Evolutionary conservation across 2,113 vertebrate genomes (phyloP).

Genomic region (Seriola quinqueradiata): DNA sequence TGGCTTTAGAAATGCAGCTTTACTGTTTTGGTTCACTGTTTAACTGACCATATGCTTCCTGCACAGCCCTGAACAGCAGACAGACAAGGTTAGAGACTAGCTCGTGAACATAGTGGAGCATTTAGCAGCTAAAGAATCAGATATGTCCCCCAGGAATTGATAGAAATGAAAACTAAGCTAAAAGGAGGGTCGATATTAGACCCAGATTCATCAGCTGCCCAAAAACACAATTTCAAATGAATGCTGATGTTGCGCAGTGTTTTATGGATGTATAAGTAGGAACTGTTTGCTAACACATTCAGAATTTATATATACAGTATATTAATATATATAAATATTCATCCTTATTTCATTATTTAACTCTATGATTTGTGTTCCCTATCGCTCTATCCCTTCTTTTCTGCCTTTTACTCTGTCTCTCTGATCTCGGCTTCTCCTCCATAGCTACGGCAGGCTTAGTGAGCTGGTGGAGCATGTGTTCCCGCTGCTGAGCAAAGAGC

Average conservation of each 20-base stretch:
- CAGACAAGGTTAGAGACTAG: not conserved
- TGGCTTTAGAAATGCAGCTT: not conserved
- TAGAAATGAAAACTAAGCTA: not conserved
- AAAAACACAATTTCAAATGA: not conserved
- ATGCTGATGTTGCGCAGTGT: not conserved
- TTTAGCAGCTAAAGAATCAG: not conserved
- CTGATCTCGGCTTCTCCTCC: not conserved
- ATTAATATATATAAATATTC: not conserved
- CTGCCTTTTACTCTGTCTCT: not conserved
- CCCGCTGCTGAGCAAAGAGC: slow-evolving; percentile 94
- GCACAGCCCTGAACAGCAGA: not conserved
- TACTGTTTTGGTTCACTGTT: no score
- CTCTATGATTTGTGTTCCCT: not conserved
- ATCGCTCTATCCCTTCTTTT: not conserved
- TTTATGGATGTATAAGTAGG: no score
- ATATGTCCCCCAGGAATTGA: not conserved
- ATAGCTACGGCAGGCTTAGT: slow-evolving; percentile 93
- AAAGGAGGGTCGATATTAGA: not conserved
- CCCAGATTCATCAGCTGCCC: no score
- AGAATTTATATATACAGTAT: not conserved
- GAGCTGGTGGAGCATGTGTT: slow-evolving; percentile 98
- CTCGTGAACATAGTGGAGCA: not conserved
- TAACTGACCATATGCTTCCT: no score
- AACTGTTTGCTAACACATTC: no score
- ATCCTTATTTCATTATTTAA: not conserved